Percentiles rank a stretch among this genome's conserved stretches.
phyloP scores from a whole-genome alignment of 2,888 invertebrate species.

The Pterostichus madidus region DNA sequence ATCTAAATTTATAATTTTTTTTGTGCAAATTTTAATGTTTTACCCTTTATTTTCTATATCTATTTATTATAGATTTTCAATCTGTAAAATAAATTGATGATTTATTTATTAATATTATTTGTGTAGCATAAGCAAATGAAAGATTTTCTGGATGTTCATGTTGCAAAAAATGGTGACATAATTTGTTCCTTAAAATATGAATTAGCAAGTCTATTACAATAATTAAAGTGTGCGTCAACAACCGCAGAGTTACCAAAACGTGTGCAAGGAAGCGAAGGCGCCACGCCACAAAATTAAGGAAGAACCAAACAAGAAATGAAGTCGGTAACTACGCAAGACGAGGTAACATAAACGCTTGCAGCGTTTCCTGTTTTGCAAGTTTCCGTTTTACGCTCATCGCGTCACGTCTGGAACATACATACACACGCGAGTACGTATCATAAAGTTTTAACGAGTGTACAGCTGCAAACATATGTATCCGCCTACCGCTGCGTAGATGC shows the following conservation, averaged over 20 bases:
- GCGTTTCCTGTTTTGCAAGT: slow-evolving; percentile 65
- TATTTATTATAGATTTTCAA: too few relatives aligned
- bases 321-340: slow-evolving; percentile 54
- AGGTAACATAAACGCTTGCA: slow-evolving; percentile 63
- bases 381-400: slow-evolving; percentile 60
- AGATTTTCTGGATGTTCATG: too few relatives aligned
- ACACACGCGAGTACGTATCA: slow-evolving; percentile 56
- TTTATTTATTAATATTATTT: too few relatives aligned
- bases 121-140: too few relatives aligned
- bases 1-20: too few relatives aligned
- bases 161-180: not conserved
- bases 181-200: too few relatives aligned
- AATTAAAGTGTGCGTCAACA: slow-evolving; percentile 19
- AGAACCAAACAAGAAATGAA: slow-evolving; percentile 56
- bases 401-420: slow-evolving; percentile 55
- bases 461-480: slow-evolving; percentile 54
- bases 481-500: not conserved
- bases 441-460: slow-evolving; percentile 64
- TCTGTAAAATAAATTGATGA: too few relatives aligned
- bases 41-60: too few relatives aligned
- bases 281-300: slow-evolving; percentile 36
- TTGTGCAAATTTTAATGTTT: too few relatives aligned
- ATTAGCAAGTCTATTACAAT: not conserved
- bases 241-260: slow-evolving; percentile 13
- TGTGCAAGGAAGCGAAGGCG: slow-evolving; percentile 26